These are phyloP conservation scores for Pemphigus obesinymphae DNA, from an alignment of 1,140 invertebrate genomes.

Conservation along the genomic window DNA sequence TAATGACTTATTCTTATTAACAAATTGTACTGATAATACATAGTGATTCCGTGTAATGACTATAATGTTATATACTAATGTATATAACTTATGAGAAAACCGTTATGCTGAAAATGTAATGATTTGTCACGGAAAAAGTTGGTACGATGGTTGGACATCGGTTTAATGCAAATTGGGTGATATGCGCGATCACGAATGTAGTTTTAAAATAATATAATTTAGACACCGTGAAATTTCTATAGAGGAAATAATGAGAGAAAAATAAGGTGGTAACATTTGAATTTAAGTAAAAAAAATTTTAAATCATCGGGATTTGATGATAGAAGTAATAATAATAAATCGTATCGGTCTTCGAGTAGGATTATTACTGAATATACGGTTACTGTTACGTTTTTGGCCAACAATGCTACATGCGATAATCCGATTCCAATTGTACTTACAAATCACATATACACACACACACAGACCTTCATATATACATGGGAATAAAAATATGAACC, in stretches of 20 bases:
- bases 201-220: background rate
- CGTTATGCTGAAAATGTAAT: background rate
- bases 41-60: too few relatives aligned
- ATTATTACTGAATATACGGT: conserved; percentile 8
- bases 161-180: background rate
- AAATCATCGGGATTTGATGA: background rate
- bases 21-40: too few relatives aligned
- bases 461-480: background rate
- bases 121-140: background rate
- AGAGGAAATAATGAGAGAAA: background rate
- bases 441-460: background rate
- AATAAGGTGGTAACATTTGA: background rate
- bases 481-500: background rate
- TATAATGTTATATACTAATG: too few relatives aligned
- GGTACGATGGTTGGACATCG: background rate
- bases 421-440: conserved; percentile 34
- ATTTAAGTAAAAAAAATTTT: background rate
- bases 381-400: conserved; percentile 6
- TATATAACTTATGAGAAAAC: background rate
- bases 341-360: background rate
- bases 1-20: too few relatives aligned
- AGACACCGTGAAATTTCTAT: background rate
- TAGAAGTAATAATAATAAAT: background rate
- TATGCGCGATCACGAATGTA: too few relatives aligned
- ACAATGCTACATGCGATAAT: conserved; percentile 30